These are phyloP conservation scores for Cynaeus angustus DNA, from an alignment of 2,888 invertebrate species.

Conservation along the genomic window DNA sequence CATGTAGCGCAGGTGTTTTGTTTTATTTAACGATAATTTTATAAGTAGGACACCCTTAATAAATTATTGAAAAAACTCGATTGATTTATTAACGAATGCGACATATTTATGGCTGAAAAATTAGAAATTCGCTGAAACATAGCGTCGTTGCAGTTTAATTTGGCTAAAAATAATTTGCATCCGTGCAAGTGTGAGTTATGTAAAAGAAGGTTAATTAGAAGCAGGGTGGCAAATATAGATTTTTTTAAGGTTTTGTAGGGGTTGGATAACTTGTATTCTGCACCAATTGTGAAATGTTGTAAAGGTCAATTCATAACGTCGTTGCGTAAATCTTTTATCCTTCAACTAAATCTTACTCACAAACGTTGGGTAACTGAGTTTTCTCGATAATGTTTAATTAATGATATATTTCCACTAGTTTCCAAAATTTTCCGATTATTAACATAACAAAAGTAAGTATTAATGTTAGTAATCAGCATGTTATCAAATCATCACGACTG, in stretches of 20 bases:
- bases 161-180: constrained; percentile 24
- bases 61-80: constrained; percentile 31
- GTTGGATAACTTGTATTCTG: not conserved
- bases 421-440: no score
- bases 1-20: no score
- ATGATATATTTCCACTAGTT: no score
- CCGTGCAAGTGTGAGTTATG: constrained; percentile 14
- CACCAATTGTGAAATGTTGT: constrained; percentile 2
- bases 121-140: constrained; percentile 22
- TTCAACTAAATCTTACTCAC: no score
- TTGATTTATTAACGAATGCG: constrained; percentile 23
- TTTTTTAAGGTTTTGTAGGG: constrained; percentile 5
- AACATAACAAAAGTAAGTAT: no score
- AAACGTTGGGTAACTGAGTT: no score
- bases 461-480: no score
- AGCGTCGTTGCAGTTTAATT: constrained; percentile 20
- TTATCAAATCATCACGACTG: no score
- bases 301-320: constrained; percentile 9
- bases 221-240: constrained; percentile 1
- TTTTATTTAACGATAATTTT: constrained; percentile 27
- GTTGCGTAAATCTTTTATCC: constrained; percentile 10
- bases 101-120: constrained; percentile 30
- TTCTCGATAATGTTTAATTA: no score
- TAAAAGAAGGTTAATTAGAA: not conserved
- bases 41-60: constrained; percentile 23